Evolutionary conservation across 2,888 invertebrate species (phyloP), one percentile per base, ranked within the genome.

Genomic region (Trachelus troglodyta): DNA sequence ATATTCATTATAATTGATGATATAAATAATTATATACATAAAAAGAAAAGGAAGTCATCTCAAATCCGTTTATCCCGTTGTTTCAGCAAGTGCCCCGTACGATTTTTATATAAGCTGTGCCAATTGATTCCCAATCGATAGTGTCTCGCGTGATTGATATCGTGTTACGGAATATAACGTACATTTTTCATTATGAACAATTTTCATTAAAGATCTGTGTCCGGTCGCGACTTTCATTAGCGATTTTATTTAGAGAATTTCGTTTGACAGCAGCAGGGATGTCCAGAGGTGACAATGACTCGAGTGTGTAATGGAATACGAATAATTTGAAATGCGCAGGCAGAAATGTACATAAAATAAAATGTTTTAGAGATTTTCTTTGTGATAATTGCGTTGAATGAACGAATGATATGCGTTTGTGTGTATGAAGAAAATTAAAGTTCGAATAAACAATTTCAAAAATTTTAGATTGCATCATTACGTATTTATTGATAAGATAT

Each of bases 1-100:
- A 94, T 94, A 94, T 94, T 94, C 94, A 94, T 94, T 94, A 94
- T 94, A 94, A 94, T 94, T 94, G 94, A 94, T 91, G 88, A 90
- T 87, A 90, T 91, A 90, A 89, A 92, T 93, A 79, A 79, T 76
- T 77, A 75, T 77, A 79, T 79, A 79, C 79, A 79, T 76, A 76
- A 74, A 74, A 73, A 30, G 56, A 77, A 75, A 35, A n/a, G 15
- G 33, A 56, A 75, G 68, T 34, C n/a, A 35, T 69, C 69, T 31
- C 34, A 68, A 76, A 77, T 81, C 75, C 79, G 81, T 81, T 83
- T 81, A 75, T 81, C 81, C 81, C 81, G 78, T 69, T 79, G 80
- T 83, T 80, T 83, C 79, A 82, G 79, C 76, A 82, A 75, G 77
- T 79, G 79, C 80, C 80, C 82, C 79, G 79, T 75, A 78, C 74